Conservation (phyloP, 2,888 invertebrate species). For the Aporophyla lueneburgensis region DNA sequence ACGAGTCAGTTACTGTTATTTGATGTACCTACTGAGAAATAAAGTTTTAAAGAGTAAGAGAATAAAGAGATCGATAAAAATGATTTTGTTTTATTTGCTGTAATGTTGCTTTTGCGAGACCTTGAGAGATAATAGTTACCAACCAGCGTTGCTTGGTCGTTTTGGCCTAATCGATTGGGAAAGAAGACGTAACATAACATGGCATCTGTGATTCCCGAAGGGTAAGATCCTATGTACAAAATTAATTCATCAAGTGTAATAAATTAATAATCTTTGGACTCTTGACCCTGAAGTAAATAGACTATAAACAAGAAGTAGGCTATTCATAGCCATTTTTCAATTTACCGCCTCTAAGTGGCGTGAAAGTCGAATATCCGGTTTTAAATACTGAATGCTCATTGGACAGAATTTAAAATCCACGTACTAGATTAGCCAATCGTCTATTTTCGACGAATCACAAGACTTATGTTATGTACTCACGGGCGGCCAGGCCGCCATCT, state of each 20-base stretch:
- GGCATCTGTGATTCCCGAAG: not conserved
- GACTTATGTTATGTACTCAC: slow-evolving; percentile 72
- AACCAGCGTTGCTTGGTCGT: not conserved
- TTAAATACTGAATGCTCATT: slow-evolving; percentile 68
- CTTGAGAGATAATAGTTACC: slow-evolving; percentile 22
- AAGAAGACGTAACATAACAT: not conserved
- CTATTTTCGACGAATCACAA: slow-evolving; percentile 80
- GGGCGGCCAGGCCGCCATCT: slow-evolving; percentile 82
- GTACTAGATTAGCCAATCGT: slow-evolving; percentile 76
- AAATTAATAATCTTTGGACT: slow-evolving; percentile 30
- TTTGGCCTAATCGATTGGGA: not conserved
- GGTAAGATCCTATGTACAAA: not conserved
- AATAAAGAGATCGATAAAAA: slow-evolving; percentile 75
- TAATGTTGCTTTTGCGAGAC: not conserved
- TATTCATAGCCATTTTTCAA: slow-evolving; percentile 64
- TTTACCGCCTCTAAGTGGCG: slow-evolving; percentile 75
- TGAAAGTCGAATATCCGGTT: slow-evolving; percentile 74
- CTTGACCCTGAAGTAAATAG: slow-evolving; percentile 30
- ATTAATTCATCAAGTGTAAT: not conserved
- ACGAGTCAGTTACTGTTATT: slow-evolving; percentile 69
- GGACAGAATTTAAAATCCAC: slow-evolving; percentile 64
- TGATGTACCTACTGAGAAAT: slow-evolving; percentile 66
- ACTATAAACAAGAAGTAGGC: not conserved
- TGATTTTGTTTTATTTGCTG: slow-evolving; percentile 58
- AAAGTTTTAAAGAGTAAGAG: slow-evolving; percentile 72